These are phyloP conservation scores for Chionodraco myersi DNA, from an alignment of 2,113 vertebrate genomes.

Conservation along the genomic window DNA sequence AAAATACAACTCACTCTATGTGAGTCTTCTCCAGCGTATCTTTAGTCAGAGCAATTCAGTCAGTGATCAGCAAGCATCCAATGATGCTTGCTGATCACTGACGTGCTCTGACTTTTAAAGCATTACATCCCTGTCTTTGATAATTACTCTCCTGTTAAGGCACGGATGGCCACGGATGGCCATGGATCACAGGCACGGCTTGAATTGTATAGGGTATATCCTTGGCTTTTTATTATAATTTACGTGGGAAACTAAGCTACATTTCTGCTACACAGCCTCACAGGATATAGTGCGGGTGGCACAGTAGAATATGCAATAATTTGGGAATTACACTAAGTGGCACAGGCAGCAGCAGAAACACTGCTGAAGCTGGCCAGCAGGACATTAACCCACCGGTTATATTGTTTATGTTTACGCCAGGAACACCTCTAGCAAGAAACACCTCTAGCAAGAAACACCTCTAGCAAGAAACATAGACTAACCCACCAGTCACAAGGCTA, in stretches of 20 bases:
- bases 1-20: neutral
- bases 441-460: neutral
- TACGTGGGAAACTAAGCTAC: neutral
- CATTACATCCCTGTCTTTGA: neutral
- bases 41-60: too few species aligned
- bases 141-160: neutral
- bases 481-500: constrained; percentile 5
- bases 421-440: neutral
- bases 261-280: neutral
- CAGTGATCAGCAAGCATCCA: too few species aligned
- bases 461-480: neutral
- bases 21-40: neutral
- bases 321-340: constrained; percentile 7
- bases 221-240: neutral
- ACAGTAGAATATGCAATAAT: constrained; percentile 10
- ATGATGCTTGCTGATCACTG: neutral
- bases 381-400: constrained; percentile 14
- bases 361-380: neutral
- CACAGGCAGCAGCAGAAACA: constrained; percentile 1
- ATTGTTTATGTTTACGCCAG: constrained; percentile 1
- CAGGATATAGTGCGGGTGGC: constrained; percentile 16
- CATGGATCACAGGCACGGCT: neutral
- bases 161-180: neutral
- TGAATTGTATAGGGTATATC: neutral
- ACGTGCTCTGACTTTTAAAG: neutral